Evolutionary conservation across 2,113 vertebrate species (phyloP), one percentile per base, ranked within the genome.

Genomic region (Pipra filicauda): DNA sequence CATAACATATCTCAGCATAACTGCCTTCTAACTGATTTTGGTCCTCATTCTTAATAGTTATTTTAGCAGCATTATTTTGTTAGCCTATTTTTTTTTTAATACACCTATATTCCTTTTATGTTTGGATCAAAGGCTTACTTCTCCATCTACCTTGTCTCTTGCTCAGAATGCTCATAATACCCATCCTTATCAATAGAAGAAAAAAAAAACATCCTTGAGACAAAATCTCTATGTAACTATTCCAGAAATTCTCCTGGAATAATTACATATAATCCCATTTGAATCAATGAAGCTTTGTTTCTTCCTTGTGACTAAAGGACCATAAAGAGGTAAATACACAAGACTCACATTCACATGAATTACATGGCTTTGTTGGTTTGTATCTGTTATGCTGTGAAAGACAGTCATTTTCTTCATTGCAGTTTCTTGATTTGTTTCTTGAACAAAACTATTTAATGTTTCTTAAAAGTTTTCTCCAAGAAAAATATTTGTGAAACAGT

Each of bases 301-400:
- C n/a, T 85, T 91, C 35, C 44, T 69, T 18, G 7, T 26, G 5
- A 64, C 55, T 22, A 76, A 80, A 84, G 21, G 4, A 43, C 51
- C 62, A 48, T 5, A 26, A 69, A 41, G 39, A 83, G 26, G 1
- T 20, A 69, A 69, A 55, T 27, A 43, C 5, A 1, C 77, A 52
- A 85, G 22, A 49, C 3, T 3, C 33, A 65, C 5, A 37, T 61
- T 69, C 43, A 27, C 5, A 28, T 15, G 12, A 93, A 83, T 55
- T 55, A n/a, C 10, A 33, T 0, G 0, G 4, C 10, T 69, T 69
- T 27, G 19, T 49, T 72, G 16, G 12, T 54, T 75, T 72, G 5
- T 13, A 22, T 35, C 6, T 67, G 59, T 20, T 61, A n/a, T 51
- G 18, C 12, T 43, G 12, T 57, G 54, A 59, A 93, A 75, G 23